Percentiles rank a stretch among this genome's conserved stretches.
These are phyloP conservation scores for Zaprionus ornatus DNA, from an alignment of 1,140 invertebrate species.

Conservation along the genomic window DNA sequence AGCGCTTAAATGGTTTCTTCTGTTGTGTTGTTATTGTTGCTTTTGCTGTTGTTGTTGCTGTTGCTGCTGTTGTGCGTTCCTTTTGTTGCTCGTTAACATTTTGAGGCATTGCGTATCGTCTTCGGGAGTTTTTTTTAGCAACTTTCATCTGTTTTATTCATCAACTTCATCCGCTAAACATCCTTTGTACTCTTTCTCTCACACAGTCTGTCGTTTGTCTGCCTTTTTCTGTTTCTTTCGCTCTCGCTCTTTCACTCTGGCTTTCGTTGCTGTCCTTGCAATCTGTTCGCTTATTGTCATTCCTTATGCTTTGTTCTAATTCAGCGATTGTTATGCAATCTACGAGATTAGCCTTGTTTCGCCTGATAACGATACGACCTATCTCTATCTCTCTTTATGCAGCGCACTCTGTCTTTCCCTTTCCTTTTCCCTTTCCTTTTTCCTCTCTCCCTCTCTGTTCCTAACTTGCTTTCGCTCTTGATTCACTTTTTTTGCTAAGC, in stretches of 20 bases:
- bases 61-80: conserved; percentile 2
- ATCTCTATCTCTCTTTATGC: neutral
- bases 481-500: neutral
- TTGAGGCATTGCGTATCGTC: conserved; percentile 32
- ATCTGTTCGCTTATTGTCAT: conserved; percentile 18
- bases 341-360: conserved; percentile 22
- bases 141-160: conserved; percentile 16
- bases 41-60: conserved; percentile 28
- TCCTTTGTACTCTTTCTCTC: neutral
- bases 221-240: neutral
- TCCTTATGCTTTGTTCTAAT: conserved; percentile 10
- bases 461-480: neutral
- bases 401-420: neutral
- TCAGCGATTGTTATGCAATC: conserved; percentile 16
- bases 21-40: neutral
- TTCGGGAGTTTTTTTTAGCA: conserved; percentile 7
- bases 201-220: neutral
- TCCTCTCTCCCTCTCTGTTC: neutral
- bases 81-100: conserved; percentile 27
- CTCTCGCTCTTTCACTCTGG: neutral
- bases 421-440: neutral
- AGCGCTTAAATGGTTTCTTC: conserved; percentile 48
- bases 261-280: neutral
- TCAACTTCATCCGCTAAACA: neutral
- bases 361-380: neutral